phyloP scores from a whole-genome alignment of 2,797 vertebrate genomes.

The Caiman crocodilus region DNA sequence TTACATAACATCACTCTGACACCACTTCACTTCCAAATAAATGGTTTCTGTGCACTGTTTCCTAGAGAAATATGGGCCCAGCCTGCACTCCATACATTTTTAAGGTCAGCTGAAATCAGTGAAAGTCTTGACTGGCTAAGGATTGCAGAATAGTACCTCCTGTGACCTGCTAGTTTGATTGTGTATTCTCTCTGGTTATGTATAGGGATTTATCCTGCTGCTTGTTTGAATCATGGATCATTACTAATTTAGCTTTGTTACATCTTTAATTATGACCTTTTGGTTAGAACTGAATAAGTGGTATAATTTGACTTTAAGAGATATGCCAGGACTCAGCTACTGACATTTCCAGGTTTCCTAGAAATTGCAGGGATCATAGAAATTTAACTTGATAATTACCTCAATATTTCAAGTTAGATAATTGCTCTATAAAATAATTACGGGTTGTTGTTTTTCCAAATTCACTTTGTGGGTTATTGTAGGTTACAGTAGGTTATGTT shows the following conservation, averaged over 20 bases:
- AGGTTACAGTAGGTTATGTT: slow-evolving; percentile 60
- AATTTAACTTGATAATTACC: slow-evolving; percentile 83
- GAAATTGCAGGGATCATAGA: slow-evolving; percentile 84
- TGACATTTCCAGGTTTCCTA: slow-evolving; percentile 76
- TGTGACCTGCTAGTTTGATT: not conserved
- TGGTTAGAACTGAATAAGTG: slow-evolving; percentile 67
- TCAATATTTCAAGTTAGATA: slow-evolving; percentile 81
- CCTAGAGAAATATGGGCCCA: not conserved
- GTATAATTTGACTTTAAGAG: slow-evolving; percentile 80
- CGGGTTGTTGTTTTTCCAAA: slow-evolving; percentile 79
- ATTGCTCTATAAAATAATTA: slow-evolving; percentile 81
- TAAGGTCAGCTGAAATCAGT: not conserved
- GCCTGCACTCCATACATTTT: not conserved
- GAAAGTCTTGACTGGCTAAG: not conserved
- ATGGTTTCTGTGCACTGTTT: not conserved
- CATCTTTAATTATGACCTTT: slow-evolving; percentile 82
- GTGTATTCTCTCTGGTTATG: not conserved
- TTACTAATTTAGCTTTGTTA: slow-evolving; percentile 79
- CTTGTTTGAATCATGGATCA: slow-evolving; percentile 41
- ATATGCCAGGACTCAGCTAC: slow-evolving; percentile 73
- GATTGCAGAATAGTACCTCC: fast-evolving
- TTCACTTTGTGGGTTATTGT: slow-evolving; percentile 67
- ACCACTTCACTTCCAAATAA: not conserved
- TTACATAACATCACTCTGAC: fast-evolving
- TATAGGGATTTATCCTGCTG: not conserved